These are phyloP conservation scores for Catocala nupta DNA, from an alignment of 2,888 invertebrate species.

Conservation along the genomic window DNA sequence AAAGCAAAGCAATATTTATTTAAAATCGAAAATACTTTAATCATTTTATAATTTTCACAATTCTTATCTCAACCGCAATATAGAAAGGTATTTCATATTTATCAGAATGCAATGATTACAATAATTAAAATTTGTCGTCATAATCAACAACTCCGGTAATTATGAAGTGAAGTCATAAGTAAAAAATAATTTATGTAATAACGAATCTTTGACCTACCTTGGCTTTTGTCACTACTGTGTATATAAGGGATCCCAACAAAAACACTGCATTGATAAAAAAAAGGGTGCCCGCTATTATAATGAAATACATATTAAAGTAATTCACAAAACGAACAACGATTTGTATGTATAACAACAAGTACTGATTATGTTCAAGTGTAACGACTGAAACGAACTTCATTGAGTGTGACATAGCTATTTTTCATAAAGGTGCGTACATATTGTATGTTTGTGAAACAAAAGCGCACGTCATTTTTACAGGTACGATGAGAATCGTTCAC, in stretches of 20 bases:
- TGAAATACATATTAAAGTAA: constrained; percentile 32
- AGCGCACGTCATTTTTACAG: neutral
- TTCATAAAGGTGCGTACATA: constrained; percentile 5
- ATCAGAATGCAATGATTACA: too few relatives aligned
- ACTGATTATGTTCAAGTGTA: constrained; percentile 3
- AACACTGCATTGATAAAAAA: constrained; percentile 60
- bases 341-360: neutral
- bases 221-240: constrained; percentile 48
- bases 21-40: too few relatives aligned
- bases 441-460: neutral
- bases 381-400: constrained; percentile 12
- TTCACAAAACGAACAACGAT: neutral
- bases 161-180: too few relatives aligned
- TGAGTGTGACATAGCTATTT: neutral
- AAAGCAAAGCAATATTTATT: too few relatives aligned
- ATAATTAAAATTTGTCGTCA: too few relatives aligned
- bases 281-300: constrained; percentile 53
- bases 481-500: neutral
- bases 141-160: too few relatives aligned
- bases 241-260: constrained; percentile 55
- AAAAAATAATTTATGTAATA: neutral
- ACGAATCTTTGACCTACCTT: constrained; percentile 50
- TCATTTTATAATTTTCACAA: too few relatives aligned
- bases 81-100: too few relatives aligned
- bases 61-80: too few relatives aligned